Evolutionary conservation across 2,888 invertebrate genomes (phyloP), one percentile per base, ranked within the genome.

Genomic region (Hypomecis atomaria): DNA sequence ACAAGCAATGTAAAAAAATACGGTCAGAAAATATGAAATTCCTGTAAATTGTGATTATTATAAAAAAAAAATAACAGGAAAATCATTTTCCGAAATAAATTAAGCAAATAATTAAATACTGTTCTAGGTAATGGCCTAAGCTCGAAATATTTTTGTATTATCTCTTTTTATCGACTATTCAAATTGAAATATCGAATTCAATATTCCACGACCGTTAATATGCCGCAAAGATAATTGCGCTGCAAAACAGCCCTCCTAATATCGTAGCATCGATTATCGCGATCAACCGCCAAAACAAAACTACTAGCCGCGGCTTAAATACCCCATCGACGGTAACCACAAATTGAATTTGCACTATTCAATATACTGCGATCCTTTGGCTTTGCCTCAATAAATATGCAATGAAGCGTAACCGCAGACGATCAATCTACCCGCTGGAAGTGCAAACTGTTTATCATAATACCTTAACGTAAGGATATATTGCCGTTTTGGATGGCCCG

Each of bases 381-480:
- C 74, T 78, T 78, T 75, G 73, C 71, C 74, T 74, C 85, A 84
- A 87, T 87, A 86, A 86, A 88, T 88, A 88, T 86, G 83, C 87
- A 83, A 85, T 83, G 86, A 83, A 78, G 72, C 78, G 70, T 71
- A 73, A 74, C 75, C 73, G 69, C 71, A 65, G 75, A 72, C 83
- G 81, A 87, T 86, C 84, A 85, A 84, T 87, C 85, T 70, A 78
- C 79, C 83, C 82, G 85, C 78, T 70, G 70, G 66, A 73, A 83
- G 78, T 83, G 82, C 81, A 82, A 83, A 82, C 83, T 83, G 80
- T 85, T 86, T 86, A 86, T 83, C 85, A 87, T 85, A 87, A 84
- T 83, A 79, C 76, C 71, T 77, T 76, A 76, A 74, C 76, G 75
- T 74, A 76, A 74, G 76, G 71, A 74, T 77, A 68, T 79, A 74